Conservation (phyloP, 2,797 vertebrate species). For the Bryconaethiops microstoma region DNA sequence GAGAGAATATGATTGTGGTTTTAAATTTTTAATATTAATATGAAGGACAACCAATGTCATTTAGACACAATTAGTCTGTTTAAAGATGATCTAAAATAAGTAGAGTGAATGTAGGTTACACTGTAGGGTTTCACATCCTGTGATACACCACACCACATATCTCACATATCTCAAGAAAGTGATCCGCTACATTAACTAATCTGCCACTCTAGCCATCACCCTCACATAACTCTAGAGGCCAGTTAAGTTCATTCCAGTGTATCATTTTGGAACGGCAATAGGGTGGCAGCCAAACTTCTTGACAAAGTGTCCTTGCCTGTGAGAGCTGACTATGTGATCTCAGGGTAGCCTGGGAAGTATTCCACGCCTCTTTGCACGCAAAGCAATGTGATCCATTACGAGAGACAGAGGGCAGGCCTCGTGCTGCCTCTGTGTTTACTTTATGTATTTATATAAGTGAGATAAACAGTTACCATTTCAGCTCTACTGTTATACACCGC, state of each 20-base stretch:
- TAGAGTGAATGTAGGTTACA: neutral
- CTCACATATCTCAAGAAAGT: neutral
- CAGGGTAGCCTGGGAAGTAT: neutral
- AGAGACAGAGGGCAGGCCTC: slow-evolving; percentile 4
- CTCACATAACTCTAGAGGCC: neutral
- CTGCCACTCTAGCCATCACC: neutral
- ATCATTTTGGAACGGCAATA: neutral
- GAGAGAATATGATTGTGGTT: no score
- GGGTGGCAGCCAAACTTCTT: neutral
- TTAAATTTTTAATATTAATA: no score
- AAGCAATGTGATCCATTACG: neutral
- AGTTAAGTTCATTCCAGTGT: neutral
- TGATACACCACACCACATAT: neutral
- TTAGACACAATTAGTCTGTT: neutral
- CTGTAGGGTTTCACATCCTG: slow-evolving; percentile 3
- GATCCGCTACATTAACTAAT: neutral
- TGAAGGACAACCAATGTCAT: neutral
- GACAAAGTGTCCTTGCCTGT: slow-evolving; percentile 16
- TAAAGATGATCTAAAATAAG: neutral
- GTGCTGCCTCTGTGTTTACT: slow-evolving; percentile 14
- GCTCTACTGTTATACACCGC: neutral
- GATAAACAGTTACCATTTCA: neutral
- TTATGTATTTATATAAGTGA: slow-evolving; percentile 3
- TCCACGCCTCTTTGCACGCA: slow-evolving; percentile 15
- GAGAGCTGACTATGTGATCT: slow-evolving; percentile 2